Evolutionary conservation across 2,888 invertebrate genomes (phyloP), one percentile per base, ranked within the genome.

Genomic region (Halocaridina rubra): DNA sequence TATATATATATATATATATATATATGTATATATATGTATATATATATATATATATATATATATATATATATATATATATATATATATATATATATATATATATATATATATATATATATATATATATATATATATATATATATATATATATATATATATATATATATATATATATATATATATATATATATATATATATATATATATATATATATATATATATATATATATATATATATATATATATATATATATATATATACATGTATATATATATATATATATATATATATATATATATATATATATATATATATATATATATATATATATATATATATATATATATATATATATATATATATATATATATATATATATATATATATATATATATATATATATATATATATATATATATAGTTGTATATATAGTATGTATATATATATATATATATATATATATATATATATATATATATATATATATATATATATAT

Each of bases 381-480:
- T 39, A 39, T 39, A 39, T 39, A 39, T 39, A 39, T 39, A 39
- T 39, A 39, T 39, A 39, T 39, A 39, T 39, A 39, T 39, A 39
- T 39, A 39, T 39, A 39, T 39, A 39, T 39, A 39, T 39, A 39
- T 61, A 61, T 61, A 61, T 78, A 61, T 61, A 61, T 78, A 61
- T 78, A 78, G 29, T 30, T 61, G 30, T 61, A 61, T 61, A 61
- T 64, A 64, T 32, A 8, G 3, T 78, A 78, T 76, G 53, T 53
- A 76, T 76, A 76, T 53, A 76, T 29, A 53, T 53, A 76, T 53
- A 76, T 4, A 24, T 53, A 53, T 53, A 53, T 53, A 76, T 29
- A 76, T 76, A 76, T 53, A 76, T 76, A 76, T 53, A 76, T 76
- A 53, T 53, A 46, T 3, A 76, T 76, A 46, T 22, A 76, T 76